A percentile compares a stretch with the other conserved stretches of the same genome.
These are phyloP conservation scores for Tachycineta bicolor DNA, from an alignment of 2,113 vertebrate genomes.

Conservation along the genomic window DNA sequence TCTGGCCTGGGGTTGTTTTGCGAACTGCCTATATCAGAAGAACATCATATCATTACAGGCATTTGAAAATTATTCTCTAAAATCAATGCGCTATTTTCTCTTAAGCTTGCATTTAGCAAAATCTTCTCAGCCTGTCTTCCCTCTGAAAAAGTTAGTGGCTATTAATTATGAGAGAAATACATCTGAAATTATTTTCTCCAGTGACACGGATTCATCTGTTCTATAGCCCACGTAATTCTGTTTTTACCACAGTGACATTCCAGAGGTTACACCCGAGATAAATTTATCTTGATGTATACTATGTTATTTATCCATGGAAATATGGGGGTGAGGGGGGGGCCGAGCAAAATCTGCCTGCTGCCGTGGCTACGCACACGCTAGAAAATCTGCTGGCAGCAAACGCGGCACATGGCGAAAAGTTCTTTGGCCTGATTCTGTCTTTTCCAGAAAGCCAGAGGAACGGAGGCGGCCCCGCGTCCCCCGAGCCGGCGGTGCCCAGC, in stretches of 20 bases:
- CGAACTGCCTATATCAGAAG: background rate
- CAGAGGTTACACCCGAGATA: background rate
- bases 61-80: slow-evolving; percentile 27
- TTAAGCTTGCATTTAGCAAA: background rate
- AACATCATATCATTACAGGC: background rate
- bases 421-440: slow-evolving; percentile 58
- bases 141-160: background rate
- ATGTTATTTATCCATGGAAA: background rate
- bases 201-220: background rate
- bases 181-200: background rate
- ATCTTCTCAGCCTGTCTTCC: background rate
- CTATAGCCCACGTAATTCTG: background rate
- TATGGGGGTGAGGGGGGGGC: fast-evolving
- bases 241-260: background rate
- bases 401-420: background rate
- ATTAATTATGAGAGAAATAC: background rate
- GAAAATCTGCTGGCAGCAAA: slow-evolving; percentile 47
- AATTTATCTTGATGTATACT: background rate
- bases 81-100: background rate
- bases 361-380: background rate
- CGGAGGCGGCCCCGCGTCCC: fast-evolving
- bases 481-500: fast-evolving
- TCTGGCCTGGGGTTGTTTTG: slow-evolving; percentile 15
- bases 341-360: background rate
- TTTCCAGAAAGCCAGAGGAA: slow-evolving; percentile 29